Percentiles rank a stretch among this genome's conserved stretches.
phyloP scores from a whole-genome alignment of 2,888 invertebrate species.

The Eupithecia tripunctaria region DNA sequence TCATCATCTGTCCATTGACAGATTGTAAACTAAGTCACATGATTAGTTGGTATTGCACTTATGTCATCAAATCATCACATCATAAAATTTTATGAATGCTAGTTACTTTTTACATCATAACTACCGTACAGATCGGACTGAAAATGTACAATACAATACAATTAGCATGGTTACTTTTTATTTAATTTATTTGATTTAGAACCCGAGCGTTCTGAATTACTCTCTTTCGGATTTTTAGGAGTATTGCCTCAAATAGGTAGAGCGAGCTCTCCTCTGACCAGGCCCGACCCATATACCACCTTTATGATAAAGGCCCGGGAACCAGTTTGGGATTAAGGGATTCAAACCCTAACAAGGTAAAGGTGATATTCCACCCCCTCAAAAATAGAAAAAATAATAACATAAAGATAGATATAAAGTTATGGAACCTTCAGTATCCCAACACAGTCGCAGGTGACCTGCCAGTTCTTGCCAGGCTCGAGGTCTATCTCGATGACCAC shows the following conservation, averaged over 20 bases:
- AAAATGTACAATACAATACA: not conserved
- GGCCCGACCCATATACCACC: no score
- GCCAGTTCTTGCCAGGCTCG: slow-evolving; percentile 95
- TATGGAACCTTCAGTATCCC: slow-evolving; percentile 92
- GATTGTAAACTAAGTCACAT: not conserved
- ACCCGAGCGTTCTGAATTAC: no score
- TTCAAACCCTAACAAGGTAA: no score
- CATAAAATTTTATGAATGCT: not conserved
- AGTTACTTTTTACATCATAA: not conserved
- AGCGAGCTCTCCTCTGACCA: no score
- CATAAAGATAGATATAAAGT: no score
- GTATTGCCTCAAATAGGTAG: no score
- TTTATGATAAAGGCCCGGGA: no score
- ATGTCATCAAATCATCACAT: not conserved
- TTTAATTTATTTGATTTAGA: no score
- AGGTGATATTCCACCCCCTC: no score
- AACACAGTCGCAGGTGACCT: slow-evolving; percentile 97
- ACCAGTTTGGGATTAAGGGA: no score
- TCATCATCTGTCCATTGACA: not conserved
- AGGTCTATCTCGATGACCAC: slow-evolving; percentile 96
- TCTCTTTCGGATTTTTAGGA: no score
- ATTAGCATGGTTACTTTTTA: not conserved
- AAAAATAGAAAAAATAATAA: no score
- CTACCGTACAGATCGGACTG: not conserved
- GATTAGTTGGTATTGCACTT: not conserved